A percentile compares a stretch with the other conserved stretches of the same genome.
phyloP scores from a whole-genome alignment of 2,113 vertebrate genomes.

The Puntigrus tetrazona region DNA sequence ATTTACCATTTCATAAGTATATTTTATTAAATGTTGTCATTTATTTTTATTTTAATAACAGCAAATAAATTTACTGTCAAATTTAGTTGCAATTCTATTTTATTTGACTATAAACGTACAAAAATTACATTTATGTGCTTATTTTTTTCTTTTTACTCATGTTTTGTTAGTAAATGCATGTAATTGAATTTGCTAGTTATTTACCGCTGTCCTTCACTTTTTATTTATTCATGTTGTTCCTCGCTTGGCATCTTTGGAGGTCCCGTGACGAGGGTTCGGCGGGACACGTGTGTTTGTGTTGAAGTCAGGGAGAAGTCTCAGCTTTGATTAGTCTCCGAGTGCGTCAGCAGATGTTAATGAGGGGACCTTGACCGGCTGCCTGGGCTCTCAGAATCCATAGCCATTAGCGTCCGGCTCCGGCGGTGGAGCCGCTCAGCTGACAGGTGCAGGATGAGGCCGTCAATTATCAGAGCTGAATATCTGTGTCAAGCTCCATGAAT shows the following conservation, averaged over 20 bases:
- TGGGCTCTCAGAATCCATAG: background rate
- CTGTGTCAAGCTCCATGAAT: constrained; percentile 10
- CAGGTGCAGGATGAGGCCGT: constrained; percentile 37
- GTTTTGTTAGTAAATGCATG: too few relatives aligned
- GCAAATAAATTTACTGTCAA: too few relatives aligned
- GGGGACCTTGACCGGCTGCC: background rate
- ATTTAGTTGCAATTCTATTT: background rate
- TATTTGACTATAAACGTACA: too few relatives aligned
- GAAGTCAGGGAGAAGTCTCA: background rate
- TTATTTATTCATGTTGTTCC: background rate
- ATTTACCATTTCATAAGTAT: background rate
- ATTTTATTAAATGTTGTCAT: background rate
- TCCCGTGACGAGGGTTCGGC: background rate
- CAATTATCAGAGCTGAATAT: constrained; percentile 17
- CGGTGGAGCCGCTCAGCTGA: constrained; percentile 24
- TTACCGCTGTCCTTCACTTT: too few relatives aligned
- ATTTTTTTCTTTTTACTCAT: too few relatives aligned
- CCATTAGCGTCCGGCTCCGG: background rate
- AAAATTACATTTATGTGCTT: too few relatives aligned
- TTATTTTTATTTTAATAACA: too few relatives aligned
- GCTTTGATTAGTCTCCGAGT: background rate
- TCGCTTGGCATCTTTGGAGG: background rate
- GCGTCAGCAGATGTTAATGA: background rate
- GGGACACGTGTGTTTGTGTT: background rate
- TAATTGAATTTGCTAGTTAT: too few relatives aligned